A percentile compares a stretch with the other conserved stretches of the same genome.
These are phyloP conservation scores for Fregata magnificens DNA, from an alignment of 2,113 vertebrate species.

Conservation along the genomic window DNA sequence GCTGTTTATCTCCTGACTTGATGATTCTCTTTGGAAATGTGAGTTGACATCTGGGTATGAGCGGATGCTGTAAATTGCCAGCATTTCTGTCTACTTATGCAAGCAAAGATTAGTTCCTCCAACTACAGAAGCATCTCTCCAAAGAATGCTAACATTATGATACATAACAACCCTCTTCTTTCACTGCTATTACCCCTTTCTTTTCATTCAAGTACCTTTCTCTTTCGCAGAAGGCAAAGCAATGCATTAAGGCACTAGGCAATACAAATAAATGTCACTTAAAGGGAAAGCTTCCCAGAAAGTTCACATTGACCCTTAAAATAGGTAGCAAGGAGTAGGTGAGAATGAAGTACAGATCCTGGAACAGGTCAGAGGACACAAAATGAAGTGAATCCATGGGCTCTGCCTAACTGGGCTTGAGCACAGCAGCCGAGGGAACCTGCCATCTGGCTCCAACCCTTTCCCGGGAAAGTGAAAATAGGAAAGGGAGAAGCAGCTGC, in stretches of 20 bases:
- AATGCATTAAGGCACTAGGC: slow-evolving; percentile 8
- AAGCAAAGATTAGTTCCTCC: slow-evolving; percentile 50
- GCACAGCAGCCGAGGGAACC: neutral
- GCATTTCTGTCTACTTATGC: slow-evolving; percentile 61
- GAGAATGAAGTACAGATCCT: neutral
- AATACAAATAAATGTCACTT: slow-evolving; percentile 20
- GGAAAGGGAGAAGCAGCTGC: neutral
- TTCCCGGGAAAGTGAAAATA: neutral
- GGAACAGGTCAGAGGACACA: neutral
- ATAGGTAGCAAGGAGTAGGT: neutral
- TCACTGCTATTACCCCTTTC: slow-evolving; percentile 12
- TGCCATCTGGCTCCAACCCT: neutral
- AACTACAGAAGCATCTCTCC: slow-evolving; percentile 25
- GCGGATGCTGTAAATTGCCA: slow-evolving; percentile 58
- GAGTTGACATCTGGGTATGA: slow-evolving; percentile 57
- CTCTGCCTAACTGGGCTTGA: neutral
- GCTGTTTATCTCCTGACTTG: slow-evolving; percentile 62
- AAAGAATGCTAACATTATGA: slow-evolving; percentile 36
- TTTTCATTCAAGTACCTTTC: slow-evolving; percentile 24
- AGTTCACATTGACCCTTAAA: neutral
- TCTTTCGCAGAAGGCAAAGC: slow-evolving; percentile 19
- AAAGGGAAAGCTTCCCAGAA: slow-evolving; percentile 19
- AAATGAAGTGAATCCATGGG: neutral
- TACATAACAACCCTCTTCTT: slow-evolving; percentile 34
- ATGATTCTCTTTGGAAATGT: slow-evolving; percentile 60